These are phyloP conservation scores for Lycodopsis pacificus DNA, from an alignment of 2,797 vertebrate genomes.

Conservation along the genomic window DNA sequence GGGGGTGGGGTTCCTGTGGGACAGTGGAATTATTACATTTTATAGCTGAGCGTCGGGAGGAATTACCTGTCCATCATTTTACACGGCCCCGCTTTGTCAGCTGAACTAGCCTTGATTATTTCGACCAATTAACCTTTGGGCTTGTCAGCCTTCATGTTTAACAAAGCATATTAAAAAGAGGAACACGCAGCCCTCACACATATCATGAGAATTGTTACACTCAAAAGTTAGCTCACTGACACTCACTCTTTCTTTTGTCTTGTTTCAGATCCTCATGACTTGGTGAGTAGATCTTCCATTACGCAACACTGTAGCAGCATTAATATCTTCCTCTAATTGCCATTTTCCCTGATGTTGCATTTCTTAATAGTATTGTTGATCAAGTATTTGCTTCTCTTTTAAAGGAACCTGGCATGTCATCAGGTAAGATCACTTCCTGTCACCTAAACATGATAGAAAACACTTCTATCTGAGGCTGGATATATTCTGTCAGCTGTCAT, in stretches of 20 bases:
- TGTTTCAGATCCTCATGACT: slow-evolving; percentile 84
- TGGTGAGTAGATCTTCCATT: slow-evolving; percentile 76
- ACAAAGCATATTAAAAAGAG: not conserved
- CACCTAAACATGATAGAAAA: not conserved
- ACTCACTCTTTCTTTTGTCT: slow-evolving; percentile 15
- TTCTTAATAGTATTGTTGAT: not conserved
- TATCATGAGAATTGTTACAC: not conserved
- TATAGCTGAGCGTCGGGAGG: slow-evolving; percentile 15
- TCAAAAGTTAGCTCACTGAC: slow-evolving; percentile 3
- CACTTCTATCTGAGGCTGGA: not conserved
- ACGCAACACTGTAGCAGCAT: not conserved
- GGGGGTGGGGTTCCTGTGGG: not conserved
- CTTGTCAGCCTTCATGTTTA: not conserved
- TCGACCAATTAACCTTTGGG: not conserved
- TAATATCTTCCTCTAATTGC: not conserved
- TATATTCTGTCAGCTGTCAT: slow-evolving; percentile 22
- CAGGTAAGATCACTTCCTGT: slow-evolving; percentile 75
- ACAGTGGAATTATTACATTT: slow-evolving; percentile 3
- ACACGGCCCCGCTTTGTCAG: not conserved
- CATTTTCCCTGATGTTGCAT: not conserved
- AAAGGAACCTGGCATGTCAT: slow-evolving; percentile 84
- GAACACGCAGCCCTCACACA: not conserved
- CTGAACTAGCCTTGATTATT: not conserved
- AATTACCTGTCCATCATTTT: slow-evolving; percentile 8
- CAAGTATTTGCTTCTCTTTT: slow-evolving; percentile 20